Evolutionary conservation across 2,888 invertebrate species (phyloP).

Genomic region (Mesodorylaimus sp.): DNA sequence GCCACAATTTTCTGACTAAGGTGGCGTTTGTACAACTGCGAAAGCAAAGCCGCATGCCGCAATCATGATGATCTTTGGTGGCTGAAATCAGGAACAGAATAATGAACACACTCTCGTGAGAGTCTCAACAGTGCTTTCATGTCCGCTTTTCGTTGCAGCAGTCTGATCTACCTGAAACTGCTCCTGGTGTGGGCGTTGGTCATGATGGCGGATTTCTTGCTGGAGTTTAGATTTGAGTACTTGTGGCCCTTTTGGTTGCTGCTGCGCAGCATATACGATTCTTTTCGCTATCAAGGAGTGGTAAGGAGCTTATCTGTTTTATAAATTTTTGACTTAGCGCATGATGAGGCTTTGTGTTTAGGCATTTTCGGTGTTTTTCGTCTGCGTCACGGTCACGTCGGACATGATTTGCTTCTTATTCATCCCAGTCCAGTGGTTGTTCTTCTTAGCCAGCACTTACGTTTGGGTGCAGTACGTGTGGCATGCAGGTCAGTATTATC

Average conservation of each 20-base stretch:
- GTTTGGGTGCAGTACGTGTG: constrained; percentile 97
- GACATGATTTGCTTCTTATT: constrained; percentile 97
- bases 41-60: no score
- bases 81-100: no score
- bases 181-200: constrained; percentile 82
- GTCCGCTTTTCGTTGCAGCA: constrained; percentile 53
- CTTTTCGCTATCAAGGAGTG: constrained; percentile 91
- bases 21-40: no score
- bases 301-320: constrained; percentile 41
- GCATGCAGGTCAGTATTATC: constrained; percentile 62
- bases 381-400: constrained; percentile 87
- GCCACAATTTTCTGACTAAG: no score
- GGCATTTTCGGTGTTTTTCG: constrained; percentile 94
- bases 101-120: no score
- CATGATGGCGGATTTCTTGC: constrained; percentile 79
- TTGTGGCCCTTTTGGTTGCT: constrained; percentile 97
- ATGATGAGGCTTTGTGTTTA: constrained; percentile 38
- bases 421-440: constrained; percentile 91
- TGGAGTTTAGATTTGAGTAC: constrained; percentile 96
- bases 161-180: constrained; percentile 81
- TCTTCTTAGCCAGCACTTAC: constrained; percentile 92
- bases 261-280: constrained; percentile 81
- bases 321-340: background rate
- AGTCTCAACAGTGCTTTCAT: no score
- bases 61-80: no score